Base-by-base conservation (phyloP, 2,888 invertebrate species). In the Synergus umbraculus region DNA sequence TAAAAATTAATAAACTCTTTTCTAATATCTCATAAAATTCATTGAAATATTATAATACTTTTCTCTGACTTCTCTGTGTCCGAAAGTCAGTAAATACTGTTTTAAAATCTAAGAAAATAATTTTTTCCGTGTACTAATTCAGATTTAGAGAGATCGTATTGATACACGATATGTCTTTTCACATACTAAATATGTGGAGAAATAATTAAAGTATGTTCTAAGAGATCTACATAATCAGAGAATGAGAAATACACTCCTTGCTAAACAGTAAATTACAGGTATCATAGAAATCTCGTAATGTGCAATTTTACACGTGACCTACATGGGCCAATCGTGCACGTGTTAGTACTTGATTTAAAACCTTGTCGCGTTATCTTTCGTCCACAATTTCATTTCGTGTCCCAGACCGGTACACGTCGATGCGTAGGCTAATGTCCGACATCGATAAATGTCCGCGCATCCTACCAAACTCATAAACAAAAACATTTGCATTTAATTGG, bases 401-500 rank as follows among this genome's bases (percentile, higher is more conserved):
- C 81, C 85, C 82, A 79, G 81, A 66, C 83, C 82, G 66, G 83
- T 83, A 84, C 88, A 86, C 87, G 85, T 88, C 90, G 85, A 90
- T 90, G 88, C 86, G 86, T 85, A 82, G 86, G 88, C 85, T 89
- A 90, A 90, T 88, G 88, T 87, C 79, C 85, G 82, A 81, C 90
- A 91, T 91, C 91, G 90, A 90, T 91, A 91, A 91, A 90, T 87
- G 91, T 90, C 91, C 87, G 83, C 80, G 86, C 80, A 82, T 88
- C 84, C 87, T 84, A 85, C 88, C 88, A 85, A 88, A 88, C 89
- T 87, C 89, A 90, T 91, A 90, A 90, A 91, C 90, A 89, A 91
- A 89, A 90, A 90, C 91, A 91, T 91, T 91, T 90, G 87, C 90
- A 90, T 91, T 90, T 91, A 91, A 91, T 91, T 89, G 90, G 90